Evolutionary conservation across 1,140 invertebrate genomes (phyloP).

Genomic region (Euschistus heros): DNA sequence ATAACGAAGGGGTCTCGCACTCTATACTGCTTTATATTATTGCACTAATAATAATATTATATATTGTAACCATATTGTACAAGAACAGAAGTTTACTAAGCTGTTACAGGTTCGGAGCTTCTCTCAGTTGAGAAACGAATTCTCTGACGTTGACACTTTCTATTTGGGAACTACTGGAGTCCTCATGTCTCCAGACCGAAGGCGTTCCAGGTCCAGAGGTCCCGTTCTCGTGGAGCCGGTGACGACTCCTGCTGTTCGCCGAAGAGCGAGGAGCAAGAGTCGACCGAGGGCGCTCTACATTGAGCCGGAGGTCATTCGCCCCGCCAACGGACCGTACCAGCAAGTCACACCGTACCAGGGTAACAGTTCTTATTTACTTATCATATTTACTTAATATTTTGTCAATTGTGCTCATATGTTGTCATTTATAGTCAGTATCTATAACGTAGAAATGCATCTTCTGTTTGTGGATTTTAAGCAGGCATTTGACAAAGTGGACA

Average conservation of each 20-base stretch:
- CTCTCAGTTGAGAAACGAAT: constrained; percentile 81
- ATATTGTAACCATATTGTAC: too few species aligned
- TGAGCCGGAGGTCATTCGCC: constrained; percentile 56
- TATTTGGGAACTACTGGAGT: constrained; percentile 58
- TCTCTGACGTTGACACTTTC: constrained; percentile 82
- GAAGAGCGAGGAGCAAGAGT: constrained; percentile 64
- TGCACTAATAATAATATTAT: too few species aligned
- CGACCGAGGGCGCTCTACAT: constrained; percentile 65
- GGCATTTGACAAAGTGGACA: too few species aligned
- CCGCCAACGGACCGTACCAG: neutral
- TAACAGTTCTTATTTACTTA: neutral
- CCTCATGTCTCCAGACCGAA: constrained; percentile 52
- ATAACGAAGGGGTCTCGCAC: too few species aligned
- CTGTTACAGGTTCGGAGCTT: constrained; percentile 67
- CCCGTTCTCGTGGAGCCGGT: constrained; percentile 28
- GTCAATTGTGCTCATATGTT: too few species aligned
- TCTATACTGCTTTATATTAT: too few species aligned
- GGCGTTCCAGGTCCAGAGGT: constrained; percentile 48
- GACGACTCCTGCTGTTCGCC: constrained; percentile 17
- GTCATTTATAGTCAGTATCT: too few species aligned
- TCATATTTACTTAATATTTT: too few species aligned
- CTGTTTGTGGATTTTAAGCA: too few species aligned
- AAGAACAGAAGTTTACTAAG: neutral
- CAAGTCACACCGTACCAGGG: neutral
- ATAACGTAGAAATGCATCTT: too few species aligned